These are phyloP conservation scores for Nomia melanderi DNA, from an alignment of 1,140 invertebrate genomes.

Conservation along the genomic window DNA sequence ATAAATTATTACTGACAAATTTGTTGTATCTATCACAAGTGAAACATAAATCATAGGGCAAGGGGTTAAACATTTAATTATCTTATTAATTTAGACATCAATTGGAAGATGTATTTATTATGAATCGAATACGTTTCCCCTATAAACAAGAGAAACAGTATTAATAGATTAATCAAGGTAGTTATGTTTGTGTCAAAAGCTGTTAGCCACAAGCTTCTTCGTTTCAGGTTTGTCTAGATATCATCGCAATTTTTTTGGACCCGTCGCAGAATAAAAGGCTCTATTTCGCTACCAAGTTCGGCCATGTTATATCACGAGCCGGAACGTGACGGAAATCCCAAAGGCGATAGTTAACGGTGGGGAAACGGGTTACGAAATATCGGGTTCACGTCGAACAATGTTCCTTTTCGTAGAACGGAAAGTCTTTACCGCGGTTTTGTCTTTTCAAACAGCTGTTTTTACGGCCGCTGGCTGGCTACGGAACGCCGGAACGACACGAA, in stretches of 20 bases:
- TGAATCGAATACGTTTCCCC: no score
- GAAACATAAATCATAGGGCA: no score
- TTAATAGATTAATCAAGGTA: no score
- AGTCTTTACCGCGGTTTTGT: slow-evolving; percentile 1
- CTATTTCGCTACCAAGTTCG: slow-evolving; percentile 23
- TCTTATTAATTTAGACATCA: no score
- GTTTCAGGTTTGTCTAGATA: not conserved
- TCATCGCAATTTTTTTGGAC: not conserved
- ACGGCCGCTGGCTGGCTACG: not conserved
- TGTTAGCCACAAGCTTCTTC: no score
- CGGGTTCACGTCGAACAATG: slow-evolving; percentile 24
- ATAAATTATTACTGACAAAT: no score
- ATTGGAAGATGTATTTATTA: no score
- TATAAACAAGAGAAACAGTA: no score
- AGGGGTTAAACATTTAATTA: no score
- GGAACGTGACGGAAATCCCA: slow-evolving; percentile 39
- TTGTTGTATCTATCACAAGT: no score
- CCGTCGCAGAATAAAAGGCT: not conserved
- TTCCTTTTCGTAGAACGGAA: slow-evolving; percentile 21
- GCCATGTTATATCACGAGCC: slow-evolving; percentile 27
- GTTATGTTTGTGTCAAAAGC: no score
- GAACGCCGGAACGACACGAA: not conserved
- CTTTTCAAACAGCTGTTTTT: not conserved
- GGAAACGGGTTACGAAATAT: slow-evolving; percentile 37
- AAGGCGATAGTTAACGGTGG: slow-evolving; percentile 16